Evolutionary conservation across 2,888 invertebrate genomes (phyloP).

Genomic region (Cataglyphis livida): DNA sequence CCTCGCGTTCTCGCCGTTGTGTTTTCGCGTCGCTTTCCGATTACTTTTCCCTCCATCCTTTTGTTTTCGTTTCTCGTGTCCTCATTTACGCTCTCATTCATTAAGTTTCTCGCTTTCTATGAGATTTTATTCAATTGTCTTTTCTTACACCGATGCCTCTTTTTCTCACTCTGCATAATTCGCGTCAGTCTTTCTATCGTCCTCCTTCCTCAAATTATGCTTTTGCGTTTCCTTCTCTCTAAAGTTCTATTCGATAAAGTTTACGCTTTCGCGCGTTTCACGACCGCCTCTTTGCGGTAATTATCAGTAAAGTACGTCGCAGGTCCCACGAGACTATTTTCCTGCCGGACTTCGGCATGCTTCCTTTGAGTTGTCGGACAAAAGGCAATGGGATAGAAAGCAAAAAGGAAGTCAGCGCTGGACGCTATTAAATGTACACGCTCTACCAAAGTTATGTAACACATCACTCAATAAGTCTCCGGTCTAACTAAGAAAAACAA

Average conservation of each 20-base stretch:
- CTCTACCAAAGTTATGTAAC: not conserved
- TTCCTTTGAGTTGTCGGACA: constrained; percentile 60
- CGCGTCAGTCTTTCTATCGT: constrained; percentile 1
- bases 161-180: not conserved
- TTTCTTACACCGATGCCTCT: not conserved
- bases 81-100: not conserved
- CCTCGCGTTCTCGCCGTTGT: not conserved
- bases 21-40: not conserved
- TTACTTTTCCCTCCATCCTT: not conserved
- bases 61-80: not conserved
- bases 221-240: constrained; percentile 31
- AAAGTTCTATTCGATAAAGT: constrained; percentile 15
- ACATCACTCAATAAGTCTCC: no score
- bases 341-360: constrained; percentile 49
- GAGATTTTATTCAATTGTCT: not conserved
- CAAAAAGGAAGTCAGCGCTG: constrained; percentile 31
- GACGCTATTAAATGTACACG: constrained; percentile 57
- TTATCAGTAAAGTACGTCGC: constrained; percentile 50
- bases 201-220: not conserved
- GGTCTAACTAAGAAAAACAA: no score
- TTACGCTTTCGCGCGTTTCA: not conserved
- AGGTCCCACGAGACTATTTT: constrained; percentile 62
- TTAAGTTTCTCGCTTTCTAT: not conserved
- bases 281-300: constrained; percentile 21
- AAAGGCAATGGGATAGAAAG: constrained; percentile 43